These are phyloP conservation scores for Grapholita molesta DNA, from an alignment of 1,140 invertebrate genomes.

Conservation along the genomic window DNA sequence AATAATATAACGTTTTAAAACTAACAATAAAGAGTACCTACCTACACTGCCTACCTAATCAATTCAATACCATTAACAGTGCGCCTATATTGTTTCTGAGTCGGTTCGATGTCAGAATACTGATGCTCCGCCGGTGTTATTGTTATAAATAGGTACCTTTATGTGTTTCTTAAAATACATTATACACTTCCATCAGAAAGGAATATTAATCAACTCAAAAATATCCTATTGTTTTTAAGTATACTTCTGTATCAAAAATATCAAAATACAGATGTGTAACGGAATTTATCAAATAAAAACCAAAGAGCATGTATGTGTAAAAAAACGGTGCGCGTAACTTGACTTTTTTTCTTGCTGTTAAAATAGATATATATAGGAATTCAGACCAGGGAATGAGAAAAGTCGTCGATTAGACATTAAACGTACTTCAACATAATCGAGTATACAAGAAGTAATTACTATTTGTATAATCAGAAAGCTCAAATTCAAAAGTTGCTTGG, in stretches of 20 bases:
- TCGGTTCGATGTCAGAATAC: background rate
- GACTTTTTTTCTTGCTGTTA: background rate
- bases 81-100: background rate
- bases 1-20: background rate
- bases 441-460: background rate
- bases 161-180: background rate
- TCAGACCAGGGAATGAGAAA: background rate
- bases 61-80: background rate
- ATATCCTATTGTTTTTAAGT: background rate
- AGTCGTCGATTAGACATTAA: background rate
- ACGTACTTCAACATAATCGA: background rate
- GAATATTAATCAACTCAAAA: background rate
- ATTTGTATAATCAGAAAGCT: background rate
- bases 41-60: too few relatives aligned
- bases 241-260: background rate
- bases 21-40: background rate
- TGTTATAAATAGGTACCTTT: too few relatives aligned
- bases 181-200: background rate
- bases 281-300: background rate
- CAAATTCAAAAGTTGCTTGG: background rate
- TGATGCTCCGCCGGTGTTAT: background rate
- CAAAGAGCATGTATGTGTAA: background rate
- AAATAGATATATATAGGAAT: background rate
- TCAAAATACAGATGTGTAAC: background rate
- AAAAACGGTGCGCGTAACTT: background rate